A percentile compares a stretch with the other conserved stretches of the same genome.
phyloP scores from a whole-genome alignment of 2,888 invertebrate genomes.

The Diachrysia chrysitis region DNA sequence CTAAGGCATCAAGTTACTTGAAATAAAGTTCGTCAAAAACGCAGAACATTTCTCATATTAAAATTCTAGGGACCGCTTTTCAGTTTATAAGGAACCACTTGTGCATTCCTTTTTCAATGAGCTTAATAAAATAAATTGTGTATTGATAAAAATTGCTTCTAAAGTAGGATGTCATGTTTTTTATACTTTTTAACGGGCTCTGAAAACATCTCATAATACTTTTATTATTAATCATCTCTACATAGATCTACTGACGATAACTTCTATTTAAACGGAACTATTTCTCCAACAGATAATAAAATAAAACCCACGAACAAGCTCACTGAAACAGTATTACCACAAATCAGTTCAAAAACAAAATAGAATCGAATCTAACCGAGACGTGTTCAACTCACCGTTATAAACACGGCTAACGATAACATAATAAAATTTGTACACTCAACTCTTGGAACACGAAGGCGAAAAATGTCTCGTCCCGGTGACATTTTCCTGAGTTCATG shows the following conservation, averaged over 20 bases:
- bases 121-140: background rate
- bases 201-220: too few species aligned
- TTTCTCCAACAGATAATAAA: background rate
- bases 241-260: too few species aligned
- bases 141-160: background rate
- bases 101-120: background rate
- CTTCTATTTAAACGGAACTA: background rate
- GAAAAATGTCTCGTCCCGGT: conserved; percentile 69
- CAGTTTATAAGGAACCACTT: conserved; percentile 23
- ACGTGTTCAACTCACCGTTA: conserved; percentile 37
- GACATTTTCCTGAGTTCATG: conserved; percentile 84
- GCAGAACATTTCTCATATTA: conserved; percentile 33
- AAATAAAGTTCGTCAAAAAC: conserved; percentile 29
- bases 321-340: background rate
- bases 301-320: background rate
- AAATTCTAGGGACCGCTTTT: conserved; percentile 34
- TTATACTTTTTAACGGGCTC: background rate
- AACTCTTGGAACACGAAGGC: conserved; percentile 44
- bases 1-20: conserved; percentile 22
- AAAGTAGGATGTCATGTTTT: too few species aligned
- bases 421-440: conserved; percentile 50
- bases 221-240: too few species aligned
- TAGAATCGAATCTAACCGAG: conserved; percentile 28
- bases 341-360: conserved; percentile 39
- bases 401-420: conserved; percentile 51